phyloP scores from a whole-genome alignment of 2,113 vertebrate species.

The Sorex araneus region DNA sequence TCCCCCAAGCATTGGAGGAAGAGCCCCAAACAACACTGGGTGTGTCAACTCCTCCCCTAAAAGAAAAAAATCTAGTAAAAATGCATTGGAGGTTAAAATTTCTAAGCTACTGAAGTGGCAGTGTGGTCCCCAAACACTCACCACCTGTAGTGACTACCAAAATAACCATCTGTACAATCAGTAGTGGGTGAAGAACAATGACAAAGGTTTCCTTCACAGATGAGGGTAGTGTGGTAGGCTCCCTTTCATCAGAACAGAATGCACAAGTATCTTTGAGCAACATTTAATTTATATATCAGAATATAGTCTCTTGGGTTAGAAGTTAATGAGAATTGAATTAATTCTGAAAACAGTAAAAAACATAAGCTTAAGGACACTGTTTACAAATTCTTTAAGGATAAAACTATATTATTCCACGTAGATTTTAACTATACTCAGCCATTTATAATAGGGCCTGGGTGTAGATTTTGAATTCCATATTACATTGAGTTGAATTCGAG shows the following conservation, averaged over 20 bases:
- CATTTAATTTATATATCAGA: background rate
- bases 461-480: background rate
- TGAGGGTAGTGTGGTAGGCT: background rate
- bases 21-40: too few species aligned
- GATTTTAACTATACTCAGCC: background rate
- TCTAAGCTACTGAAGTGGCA: background rate
- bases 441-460: background rate
- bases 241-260: background rate
- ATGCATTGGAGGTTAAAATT: background rate
- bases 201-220: background rate
- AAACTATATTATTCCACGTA: background rate
- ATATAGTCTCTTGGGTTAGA: constrained; percentile 9
- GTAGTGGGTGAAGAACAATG: background rate
- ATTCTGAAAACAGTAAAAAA: constrained; percentile 8
- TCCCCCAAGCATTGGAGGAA: too few species aligned
- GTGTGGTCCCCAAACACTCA: too few species aligned
- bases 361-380: background rate
- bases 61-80: background rate
- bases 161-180: background rate
- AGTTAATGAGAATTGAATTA: background rate
- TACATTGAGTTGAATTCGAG: background rate
- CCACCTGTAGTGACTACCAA: too few species aligned
- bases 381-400: background rate
- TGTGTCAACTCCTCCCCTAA: too few species aligned
- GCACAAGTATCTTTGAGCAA: background rate